Conservation (phyloP, 2,888 invertebrate genomes). For the Vanessa cardui region DNA sequence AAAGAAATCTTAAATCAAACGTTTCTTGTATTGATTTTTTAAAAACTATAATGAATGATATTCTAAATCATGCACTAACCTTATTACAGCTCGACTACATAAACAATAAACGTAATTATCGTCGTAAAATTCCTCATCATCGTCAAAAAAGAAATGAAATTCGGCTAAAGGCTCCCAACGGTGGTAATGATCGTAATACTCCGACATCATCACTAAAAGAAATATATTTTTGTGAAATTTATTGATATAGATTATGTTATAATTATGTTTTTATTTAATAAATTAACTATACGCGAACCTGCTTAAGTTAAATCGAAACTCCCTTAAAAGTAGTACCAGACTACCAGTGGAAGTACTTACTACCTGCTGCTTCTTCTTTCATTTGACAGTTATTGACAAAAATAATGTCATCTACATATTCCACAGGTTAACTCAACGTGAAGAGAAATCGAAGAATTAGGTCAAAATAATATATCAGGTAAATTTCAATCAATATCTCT, state of each 20-base stretch:
- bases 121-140: slow-evolving; percentile 60
- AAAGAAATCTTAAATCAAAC: neutral
- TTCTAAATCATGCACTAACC: slow-evolving; percentile 62
- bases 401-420: neutral
- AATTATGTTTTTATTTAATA: slow-evolving; percentile 9
- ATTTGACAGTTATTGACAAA: slow-evolving; percentile 21
- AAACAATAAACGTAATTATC: slow-evolving; percentile 85
- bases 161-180: slow-evolving; percentile 88
- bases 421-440: neutral
- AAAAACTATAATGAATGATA: neutral
- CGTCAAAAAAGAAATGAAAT: slow-evolving; percentile 77
- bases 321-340: neutral
- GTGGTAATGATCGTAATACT: slow-evolving; percentile 70
- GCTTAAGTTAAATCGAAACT: slow-evolving; percentile 18
- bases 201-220: slow-evolving; percentile 63
- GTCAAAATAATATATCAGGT: too few relatives aligned
- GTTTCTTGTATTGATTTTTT: slow-evolving; percentile 12
- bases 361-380: slow-evolving; percentile 11
- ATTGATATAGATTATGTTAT: neutral
- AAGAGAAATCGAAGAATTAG: too few relatives aligned
- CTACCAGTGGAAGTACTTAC: neutral
- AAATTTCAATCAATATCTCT: too few relatives aligned
- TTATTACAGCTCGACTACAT: slow-evolving; percentile 87
- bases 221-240: neutral
- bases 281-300: slow-evolving; percentile 19